Evolutionary conservation across 92 coral and sea anemone species (phyloP), one percentile per base, ranked within the genome.

Genomic region (Zoanthus sansibaricus): DNA sequence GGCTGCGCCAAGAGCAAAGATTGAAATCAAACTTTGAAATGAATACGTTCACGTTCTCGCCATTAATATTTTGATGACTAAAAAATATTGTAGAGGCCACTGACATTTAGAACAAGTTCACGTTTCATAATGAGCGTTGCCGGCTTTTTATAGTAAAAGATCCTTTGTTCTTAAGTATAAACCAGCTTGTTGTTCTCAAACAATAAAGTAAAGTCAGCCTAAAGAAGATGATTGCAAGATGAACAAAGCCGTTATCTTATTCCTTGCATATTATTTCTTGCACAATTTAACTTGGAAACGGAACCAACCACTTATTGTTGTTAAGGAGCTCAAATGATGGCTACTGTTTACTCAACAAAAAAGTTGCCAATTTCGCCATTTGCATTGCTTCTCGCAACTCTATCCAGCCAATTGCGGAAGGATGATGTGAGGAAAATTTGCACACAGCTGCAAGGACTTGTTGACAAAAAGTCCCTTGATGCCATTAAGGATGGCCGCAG

Each of bases 361-460:
- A 58, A 59, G 7, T 33, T 13, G 11, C 59, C 56, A 69, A 12
- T 95, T 31, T 88, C 96, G 33, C 96, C 98, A n/a, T 95, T 91
- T 51, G 54, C 77, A 11, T 79, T 95, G 37, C 25, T 95, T 61
- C 64, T 95, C 10, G 98, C 94, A 4, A 88, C 98, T 1, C 91
- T 95, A 70, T 93, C 98, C 5, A 93, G 88, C 79, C 93, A 95
- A 11, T 71, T 96, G 1, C 76, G 84, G 6, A 70, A 80, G 45
- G 94, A 93, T 37, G 89, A 91, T 79, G 88, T 96, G 46, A 86
- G 84, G n/a, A 92, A 72, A 80, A 86, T 96, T 9, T 93, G 94
- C 72, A 78, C 93, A n/a, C 91, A 87, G 21, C 94, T 96, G n/a
- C 92, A 91, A 61, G 99, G 99, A 10, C 95, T 95, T 31, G 74